Percentiles rank a stretch among this genome's conserved stretches.
These are phyloP conservation scores for Ormyrus labotus DNA, from an alignment of 2,888 invertebrate genomes.

Conservation along the genomic window DNA sequence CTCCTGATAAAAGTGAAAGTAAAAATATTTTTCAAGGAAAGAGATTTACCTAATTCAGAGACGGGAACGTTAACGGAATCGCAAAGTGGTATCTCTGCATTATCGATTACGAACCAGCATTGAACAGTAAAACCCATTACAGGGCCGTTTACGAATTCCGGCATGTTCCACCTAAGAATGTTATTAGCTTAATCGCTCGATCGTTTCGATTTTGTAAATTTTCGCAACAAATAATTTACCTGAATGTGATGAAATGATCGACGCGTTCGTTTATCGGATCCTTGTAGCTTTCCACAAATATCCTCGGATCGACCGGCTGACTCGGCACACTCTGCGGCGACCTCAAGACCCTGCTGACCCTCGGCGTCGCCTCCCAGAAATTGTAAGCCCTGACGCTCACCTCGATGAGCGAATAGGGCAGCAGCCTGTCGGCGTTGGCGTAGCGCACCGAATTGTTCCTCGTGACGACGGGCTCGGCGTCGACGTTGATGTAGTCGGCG, in stretches of 20 bases:
- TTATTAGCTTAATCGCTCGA: too few species aligned
- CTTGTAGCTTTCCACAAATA: conserved; percentile 81
- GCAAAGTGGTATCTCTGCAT: conserved; percentile 77
- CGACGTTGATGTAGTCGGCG: conserved; percentile 79
- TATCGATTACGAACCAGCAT: conserved; percentile 81
- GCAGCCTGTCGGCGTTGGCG: conserved; percentile 76
- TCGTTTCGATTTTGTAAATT: too few species aligned
- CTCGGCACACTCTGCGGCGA: conserved; percentile 90
- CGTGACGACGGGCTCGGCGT: conserved; percentile 76
- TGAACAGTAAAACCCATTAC: conserved; percentile 84
- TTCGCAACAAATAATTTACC: conserved; percentile 59
- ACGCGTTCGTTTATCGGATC: conserved; percentile 70
- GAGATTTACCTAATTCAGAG: conserved; percentile 73
- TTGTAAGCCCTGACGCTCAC: conserved; percentile 89
- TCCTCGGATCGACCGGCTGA: conserved; percentile 84
- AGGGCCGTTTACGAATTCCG: conserved; percentile 85
- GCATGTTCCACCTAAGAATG: conserved; percentile 85
- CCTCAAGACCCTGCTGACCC: conserved; percentile 80
- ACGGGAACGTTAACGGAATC: conserved; percentile 77
- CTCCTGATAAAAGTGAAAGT: not conserved
- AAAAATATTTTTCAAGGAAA: not conserved
- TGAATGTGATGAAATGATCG: conserved; percentile 67
- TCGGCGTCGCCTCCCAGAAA: conserved; percentile 87
- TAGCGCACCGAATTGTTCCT: conserved; percentile 69
- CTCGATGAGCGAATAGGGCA: conserved; percentile 84